Conservation (phyloP, 2,797 vertebrate genomes). For the Eulemur coronatus region DNA sequence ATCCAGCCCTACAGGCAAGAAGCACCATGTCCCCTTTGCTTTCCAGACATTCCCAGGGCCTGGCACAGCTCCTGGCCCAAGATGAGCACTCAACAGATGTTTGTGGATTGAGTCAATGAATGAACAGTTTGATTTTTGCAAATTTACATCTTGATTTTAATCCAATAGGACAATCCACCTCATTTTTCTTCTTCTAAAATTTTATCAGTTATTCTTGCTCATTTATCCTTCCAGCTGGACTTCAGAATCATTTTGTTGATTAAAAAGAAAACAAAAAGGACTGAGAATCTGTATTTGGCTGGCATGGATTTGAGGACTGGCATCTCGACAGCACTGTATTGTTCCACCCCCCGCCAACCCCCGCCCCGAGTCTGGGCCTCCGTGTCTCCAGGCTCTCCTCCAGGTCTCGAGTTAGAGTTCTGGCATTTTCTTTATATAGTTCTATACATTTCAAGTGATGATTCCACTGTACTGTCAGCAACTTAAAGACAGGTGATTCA, state of each 20-base stretch:
- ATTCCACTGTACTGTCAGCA: background rate
- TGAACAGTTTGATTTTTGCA: background rate
- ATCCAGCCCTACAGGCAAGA: background rate
- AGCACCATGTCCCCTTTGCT: background rate
- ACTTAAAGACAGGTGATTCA: background rate
- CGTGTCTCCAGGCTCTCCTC: background rate
- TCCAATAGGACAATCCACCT: background rate
- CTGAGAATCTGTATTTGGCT: background rate
- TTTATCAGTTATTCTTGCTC: background rate
- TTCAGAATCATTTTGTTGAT: background rate
- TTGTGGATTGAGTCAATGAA: background rate
- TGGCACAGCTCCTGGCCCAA: background rate
- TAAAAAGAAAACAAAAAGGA: background rate
- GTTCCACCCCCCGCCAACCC: background rate
- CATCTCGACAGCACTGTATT: accelerated
- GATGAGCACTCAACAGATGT: background rate
- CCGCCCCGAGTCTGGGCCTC: accelerated
- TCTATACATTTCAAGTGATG: background rate
- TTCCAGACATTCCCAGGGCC: background rate
- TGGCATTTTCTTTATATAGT: background rate
- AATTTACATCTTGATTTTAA: constrained; percentile 1
- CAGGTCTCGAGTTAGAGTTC: accelerated
- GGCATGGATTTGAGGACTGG: background rate
- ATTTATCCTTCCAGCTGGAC: background rate
- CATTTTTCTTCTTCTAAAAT: constrained; percentile 26